Evolutionary conservation across 2,888 invertebrate species (phyloP).

Genomic region (Heliconius erato): DNA sequence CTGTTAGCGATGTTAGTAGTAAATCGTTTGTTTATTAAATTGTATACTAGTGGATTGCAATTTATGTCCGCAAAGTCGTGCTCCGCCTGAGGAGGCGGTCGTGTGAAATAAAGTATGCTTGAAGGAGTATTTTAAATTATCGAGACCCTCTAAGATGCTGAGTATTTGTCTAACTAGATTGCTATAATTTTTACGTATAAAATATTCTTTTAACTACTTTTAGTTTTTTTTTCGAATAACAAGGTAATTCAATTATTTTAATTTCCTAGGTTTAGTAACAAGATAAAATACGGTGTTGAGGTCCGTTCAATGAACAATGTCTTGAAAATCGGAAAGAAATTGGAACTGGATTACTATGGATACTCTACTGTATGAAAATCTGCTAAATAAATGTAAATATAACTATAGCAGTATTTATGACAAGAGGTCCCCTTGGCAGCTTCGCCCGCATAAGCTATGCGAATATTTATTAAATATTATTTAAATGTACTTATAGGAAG

Average conservation of each 20-base stretch:
- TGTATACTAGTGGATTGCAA: constrained; percentile 48
- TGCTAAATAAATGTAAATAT: no score
- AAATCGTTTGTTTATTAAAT: constrained; percentile 49
- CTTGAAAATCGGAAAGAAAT: neutral
- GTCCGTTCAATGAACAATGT: neutral
- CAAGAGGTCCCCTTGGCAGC: no score
- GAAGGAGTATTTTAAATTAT: constrained; percentile 29
- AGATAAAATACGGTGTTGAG: no score
- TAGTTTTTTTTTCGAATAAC: no score
- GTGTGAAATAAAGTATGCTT: constrained; percentile 33
- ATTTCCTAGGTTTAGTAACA: no score
- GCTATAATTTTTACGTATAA: neutral
- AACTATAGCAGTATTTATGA: no score
- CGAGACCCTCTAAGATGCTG: constrained; percentile 17
- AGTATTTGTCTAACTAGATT: constrained; percentile 13
- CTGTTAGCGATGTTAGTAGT: constrained; percentile 36
- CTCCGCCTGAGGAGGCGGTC: constrained; percentile 46
- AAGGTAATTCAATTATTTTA: no score
- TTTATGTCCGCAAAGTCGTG: constrained; percentile 47
- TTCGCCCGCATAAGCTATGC: no score
- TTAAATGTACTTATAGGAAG: no score
- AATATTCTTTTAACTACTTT: neutral
- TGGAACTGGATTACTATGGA: neutral
- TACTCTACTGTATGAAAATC: no score
- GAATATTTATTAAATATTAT: no score